A percentile compares a stretch with the other conserved stretches of the same genome.
Evolutionary conservation across 2,113 vertebrate species (phyloP).

Genomic region (Cynopterus brachyotis): DNA sequence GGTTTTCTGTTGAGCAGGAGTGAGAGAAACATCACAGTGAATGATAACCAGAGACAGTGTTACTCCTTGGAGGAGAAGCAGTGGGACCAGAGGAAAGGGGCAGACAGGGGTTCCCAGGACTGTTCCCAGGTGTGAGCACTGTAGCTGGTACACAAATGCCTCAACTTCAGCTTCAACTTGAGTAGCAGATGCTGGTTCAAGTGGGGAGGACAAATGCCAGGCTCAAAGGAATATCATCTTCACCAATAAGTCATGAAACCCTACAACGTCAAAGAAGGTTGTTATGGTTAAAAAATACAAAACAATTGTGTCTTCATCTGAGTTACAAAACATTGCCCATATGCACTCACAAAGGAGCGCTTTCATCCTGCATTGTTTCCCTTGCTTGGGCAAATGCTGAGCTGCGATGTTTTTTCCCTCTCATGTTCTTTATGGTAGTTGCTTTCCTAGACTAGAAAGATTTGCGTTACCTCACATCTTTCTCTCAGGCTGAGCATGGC

Average conservation of each 20-base stretch:
- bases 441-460: slow-evolving; percentile 67
- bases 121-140: neutral
- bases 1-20: neutral
- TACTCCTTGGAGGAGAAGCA: neutral
- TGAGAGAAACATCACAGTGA: neutral
- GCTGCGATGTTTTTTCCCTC: neutral
- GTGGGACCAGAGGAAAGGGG: neutral
- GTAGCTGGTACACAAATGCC: too few relatives aligned
- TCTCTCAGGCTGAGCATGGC: slow-evolving; percentile 2
- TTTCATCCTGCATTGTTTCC: slow-evolving; percentile 61
- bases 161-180: neutral
- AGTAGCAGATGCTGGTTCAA: slow-evolving; percentile 42
- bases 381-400: slow-evolving; percentile 41
- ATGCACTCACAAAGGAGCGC: slow-evolving; percentile 45
- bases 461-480: slow-evolving; percentile 67
- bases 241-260: slow-evolving; percentile 73
- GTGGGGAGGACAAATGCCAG: slow-evolving; percentile 62
- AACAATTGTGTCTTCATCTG: slow-evolving; percentile 72
- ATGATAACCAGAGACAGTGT: neutral
- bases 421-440: slow-evolving; percentile 67
- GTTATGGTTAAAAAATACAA: slow-evolving; percentile 77
- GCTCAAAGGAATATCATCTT: slow-evolving; percentile 76
- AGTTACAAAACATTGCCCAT: slow-evolving; percentile 77
- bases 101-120: neutral
- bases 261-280: slow-evolving; percentile 78